Percentiles rank a stretch among this genome's conserved stretches.
These are phyloP conservation scores for Noctua pronuba DNA, from an alignment of 2,888 invertebrate species.

Conservation along the genomic window DNA sequence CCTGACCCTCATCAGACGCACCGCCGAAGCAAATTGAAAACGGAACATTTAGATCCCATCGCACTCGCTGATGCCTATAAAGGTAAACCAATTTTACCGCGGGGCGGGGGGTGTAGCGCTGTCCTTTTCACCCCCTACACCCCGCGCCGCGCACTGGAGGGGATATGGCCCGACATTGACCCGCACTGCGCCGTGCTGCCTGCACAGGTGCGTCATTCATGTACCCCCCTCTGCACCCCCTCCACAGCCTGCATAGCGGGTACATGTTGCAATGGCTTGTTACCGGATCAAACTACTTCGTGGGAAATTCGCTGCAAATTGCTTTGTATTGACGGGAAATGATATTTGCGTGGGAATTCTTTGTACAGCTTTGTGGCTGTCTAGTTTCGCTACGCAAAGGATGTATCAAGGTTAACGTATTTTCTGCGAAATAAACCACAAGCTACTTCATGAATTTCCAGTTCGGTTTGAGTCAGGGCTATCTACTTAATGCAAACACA, in stretches of 20 bases:
- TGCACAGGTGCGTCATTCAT: slow-evolving; percentile 83
- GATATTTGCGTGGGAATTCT: slow-evolving; percentile 23
- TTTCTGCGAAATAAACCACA: background rate
- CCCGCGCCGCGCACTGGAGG: slow-evolving; percentile 32
- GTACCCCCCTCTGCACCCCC: slow-evolving; percentile 58
- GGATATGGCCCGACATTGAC: slow-evolving; percentile 82
- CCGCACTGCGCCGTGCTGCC: slow-evolving; percentile 73
- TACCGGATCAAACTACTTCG: slow-evolving; percentile 67
- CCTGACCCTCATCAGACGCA: slow-evolving; percentile 54
- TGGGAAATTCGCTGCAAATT: slow-evolving; percentile 62
- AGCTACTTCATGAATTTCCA: slow-evolving; percentile 12
- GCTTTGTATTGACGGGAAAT: slow-evolving; percentile 29
- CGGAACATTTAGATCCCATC: slow-evolving; percentile 70
- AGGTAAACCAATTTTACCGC: slow-evolving; percentile 72
- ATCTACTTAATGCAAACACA: slow-evolving; percentile 32
- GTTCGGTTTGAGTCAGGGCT: background rate
- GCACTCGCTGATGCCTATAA: slow-evolving; percentile 68
- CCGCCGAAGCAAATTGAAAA: slow-evolving; percentile 68
- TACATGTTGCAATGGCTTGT: slow-evolving; percentile 64
- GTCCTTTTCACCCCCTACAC: slow-evolving; percentile 52
- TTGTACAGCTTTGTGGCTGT: background rate
- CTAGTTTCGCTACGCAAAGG: background rate
- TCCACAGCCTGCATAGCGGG: slow-evolving; percentile 56
- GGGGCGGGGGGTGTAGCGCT: slow-evolving; percentile 56
- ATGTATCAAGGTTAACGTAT: background rate